These are phyloP conservation scores for Ferrisia virgata DNA, from an alignment of 2,888 invertebrate genomes.

Conservation along the genomic window DNA sequence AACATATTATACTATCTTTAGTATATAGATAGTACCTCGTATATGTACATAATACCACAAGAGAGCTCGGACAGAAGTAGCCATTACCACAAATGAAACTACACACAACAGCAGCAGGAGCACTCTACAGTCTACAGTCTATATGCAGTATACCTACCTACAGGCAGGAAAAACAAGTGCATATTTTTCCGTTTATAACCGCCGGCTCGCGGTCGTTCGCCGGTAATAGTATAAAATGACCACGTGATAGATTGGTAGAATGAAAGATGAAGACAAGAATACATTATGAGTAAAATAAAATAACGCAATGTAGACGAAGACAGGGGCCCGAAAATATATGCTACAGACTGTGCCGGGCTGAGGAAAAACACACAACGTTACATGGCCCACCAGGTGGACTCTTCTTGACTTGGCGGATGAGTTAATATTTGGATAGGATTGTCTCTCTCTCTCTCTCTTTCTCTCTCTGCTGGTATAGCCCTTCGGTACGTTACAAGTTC, in stretches of 20 bases:
- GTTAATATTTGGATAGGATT: conserved; percentile 46
- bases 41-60: no score
- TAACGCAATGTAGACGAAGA: background rate
- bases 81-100: background rate
- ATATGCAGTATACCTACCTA: no score
- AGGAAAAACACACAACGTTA: background rate
- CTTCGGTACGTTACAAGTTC: conserved; percentile 17
- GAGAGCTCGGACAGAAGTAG: background rate
- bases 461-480: no score
- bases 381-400: conserved; percentile 45
- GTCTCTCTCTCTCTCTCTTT: no score
- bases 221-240: background rate
- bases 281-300: conserved; percentile 35
- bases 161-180: background rate
- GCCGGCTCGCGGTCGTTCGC: background rate
- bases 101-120: no score
- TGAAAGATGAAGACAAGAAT: conserved; percentile 45
- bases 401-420: no score
- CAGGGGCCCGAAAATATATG: background rate
- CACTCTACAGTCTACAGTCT: no score
- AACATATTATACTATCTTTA: background rate
- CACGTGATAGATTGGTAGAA: conserved; percentile 44
- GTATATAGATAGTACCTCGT: background rate
- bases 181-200: background rate
- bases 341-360: no score